Base-by-base conservation (phyloP, 2,888 invertebrate species). In the Tetheella fluctuosa region DNA sequence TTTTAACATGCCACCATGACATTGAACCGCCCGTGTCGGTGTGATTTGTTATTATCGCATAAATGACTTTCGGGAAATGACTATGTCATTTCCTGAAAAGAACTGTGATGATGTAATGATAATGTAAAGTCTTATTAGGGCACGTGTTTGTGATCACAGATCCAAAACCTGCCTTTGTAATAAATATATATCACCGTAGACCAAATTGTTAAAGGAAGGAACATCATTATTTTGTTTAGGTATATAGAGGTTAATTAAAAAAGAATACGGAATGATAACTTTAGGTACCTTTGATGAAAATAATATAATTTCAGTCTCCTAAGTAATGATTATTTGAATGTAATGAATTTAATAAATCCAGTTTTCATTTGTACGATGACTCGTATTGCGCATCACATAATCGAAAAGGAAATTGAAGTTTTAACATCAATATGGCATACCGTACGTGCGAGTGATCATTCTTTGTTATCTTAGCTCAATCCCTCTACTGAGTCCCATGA, bases 1-100 rank as follows among this genome's bases (percentile, higher is more conserved):
- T 69, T 69, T 37, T 15, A 23, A 34, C 61, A 79, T 77, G 84
- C 74, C 73, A 73, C 83, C 82, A 79, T 88, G 87, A 85, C 87
- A 87, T 85, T 89, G 85, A 83, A 80, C 78, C 70, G 20, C 12
- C 13, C 34, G 23, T 34, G 54, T 20, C 20, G 63, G 60, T 64
- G 66, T 65, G 72, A 69, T 80, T 79, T 66, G 64, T 64, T 71
- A 71, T 74, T 71, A 71, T 76, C 63, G 58, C 57, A 5, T 20
- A 37, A 55, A 56, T 52, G 37, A 59, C 34, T 62, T 53, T 59
- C 20, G 57, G 60, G 23, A 59, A 61, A 59, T 48, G 2, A 42
- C 17, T 39, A 3, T 4, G 28, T 54, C 25, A 59, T 54, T 59
- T 59, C 59, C 59, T 59, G 54, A 54, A 54, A 59, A 28, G 15